Evolutionary conservation across 1,140 invertebrate genomes (phyloP), one percentile per base, ranked within the genome.

Genomic region (Diploscapter pachys): DNA sequence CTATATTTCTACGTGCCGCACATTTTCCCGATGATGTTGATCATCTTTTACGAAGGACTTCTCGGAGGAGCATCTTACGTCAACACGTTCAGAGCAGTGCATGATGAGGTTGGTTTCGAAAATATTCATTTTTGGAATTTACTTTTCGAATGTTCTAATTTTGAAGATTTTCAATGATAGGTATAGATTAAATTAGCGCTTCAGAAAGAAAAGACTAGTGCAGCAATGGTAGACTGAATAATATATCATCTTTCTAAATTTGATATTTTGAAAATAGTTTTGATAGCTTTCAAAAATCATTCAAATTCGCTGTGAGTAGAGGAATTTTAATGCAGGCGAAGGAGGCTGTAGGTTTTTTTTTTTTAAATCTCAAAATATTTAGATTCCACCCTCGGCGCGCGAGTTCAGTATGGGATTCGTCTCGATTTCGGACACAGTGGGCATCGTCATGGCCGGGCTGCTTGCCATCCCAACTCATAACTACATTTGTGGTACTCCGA

Each of bases 51-150:
- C 53, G 78, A 79, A 65, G 87, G 87, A 13, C 73, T 87, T 4
- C 76, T 87, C n/a, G 87, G 92, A 59, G 93, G 93, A 52, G 90
- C 89, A n/a, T 91, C 92, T 5, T 94, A 94, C 86, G 92, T 93
- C 3, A 93, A 94, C 81, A 93, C 92, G 2, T 93, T 92, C 81
- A 92, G 91, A 78, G 89, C 87, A 80, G 91, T 94, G 82, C 89
- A 90, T 3, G 88, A 89, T 80, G 91, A 76, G 62, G 67, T 75
- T 50, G 4, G 50, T 52, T 11, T 13, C 9, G 2, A 31, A 31
- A 31, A 31, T 31, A 31, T 59, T 2, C 11, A 11, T 59, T 59
- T 11, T 59, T 31, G 31, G 31, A 31, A 1, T 31, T 31, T 31
- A 31, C 31, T 31, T 31, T 31, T 31, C 31, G 31, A 31, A 31